Conservation (phyloP, 2,797 vertebrate genomes). For the Myotis vivesi region DNA sequence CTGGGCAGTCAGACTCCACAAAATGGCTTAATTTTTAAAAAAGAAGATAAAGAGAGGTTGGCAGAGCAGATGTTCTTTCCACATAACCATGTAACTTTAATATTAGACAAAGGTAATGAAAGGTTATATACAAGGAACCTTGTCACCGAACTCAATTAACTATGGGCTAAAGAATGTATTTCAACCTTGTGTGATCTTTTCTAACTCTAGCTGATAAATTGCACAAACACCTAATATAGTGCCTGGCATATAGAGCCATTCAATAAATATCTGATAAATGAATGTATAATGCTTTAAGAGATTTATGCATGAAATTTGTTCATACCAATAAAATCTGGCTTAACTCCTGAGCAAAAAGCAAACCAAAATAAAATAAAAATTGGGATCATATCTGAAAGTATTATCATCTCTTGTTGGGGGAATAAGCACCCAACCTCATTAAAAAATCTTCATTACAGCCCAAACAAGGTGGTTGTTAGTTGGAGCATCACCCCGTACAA, state of each 20-base stretch:
- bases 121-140: neutral
- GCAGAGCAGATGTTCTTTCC: neutral
- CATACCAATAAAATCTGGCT: neutral
- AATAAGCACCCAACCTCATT: neutral
- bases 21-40: neutral
- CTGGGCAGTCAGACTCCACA: neutral
- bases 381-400: neutral
- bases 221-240: neutral
- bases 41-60: neutral
- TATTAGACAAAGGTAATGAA: neutral
- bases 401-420: neutral
- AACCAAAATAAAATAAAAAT: neutral
- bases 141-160: neutral
- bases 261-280: neutral
- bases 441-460: slow-evolving; percentile 13
- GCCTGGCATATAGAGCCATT: neutral
- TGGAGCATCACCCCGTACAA: too few species aligned
- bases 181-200: neutral
- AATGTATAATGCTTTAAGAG: neutral
- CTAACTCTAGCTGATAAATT: neutral
- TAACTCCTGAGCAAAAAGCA: neutral
- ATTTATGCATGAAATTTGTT: neutral
- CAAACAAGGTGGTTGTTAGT: too few species aligned
- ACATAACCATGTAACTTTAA: neutral
- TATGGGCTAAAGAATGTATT: neutral